Evolutionary conservation across 2,888 invertebrate species (phyloP).

Genomic region (Torymus aiolomorphi): DNA sequence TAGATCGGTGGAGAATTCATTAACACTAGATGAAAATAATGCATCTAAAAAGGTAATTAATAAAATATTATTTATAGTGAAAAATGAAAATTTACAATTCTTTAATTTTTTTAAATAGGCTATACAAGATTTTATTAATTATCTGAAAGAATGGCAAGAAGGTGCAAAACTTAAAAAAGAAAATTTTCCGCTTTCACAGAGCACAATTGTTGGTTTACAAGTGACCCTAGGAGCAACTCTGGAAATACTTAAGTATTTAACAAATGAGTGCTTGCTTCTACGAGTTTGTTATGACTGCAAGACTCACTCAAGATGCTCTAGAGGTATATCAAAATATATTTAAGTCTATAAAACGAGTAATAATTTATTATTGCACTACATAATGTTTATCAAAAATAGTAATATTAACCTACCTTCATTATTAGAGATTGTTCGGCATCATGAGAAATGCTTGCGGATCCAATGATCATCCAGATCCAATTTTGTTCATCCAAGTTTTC

Average conservation of each 20-base stretch:
- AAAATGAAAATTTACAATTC: not conserved
- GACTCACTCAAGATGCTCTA: constrained; percentile 54
- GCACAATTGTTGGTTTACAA: constrained; percentile 46
- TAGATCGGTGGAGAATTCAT: not conserved
- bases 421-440: constrained; percentile 58
- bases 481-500: constrained; percentile 56
- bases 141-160: constrained; percentile 35
- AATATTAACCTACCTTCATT: too few relatives aligned
- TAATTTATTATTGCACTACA: not conserved
- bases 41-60: not conserved
- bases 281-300: constrained; percentile 52
- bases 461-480: constrained; percentile 58
- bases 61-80: not conserved
- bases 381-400: too few relatives aligned
- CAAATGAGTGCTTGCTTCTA: constrained; percentile 30
- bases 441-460: constrained; percentile 56
- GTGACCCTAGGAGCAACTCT: constrained; percentile 52
- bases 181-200: constrained; percentile 47
- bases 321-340: constrained; percentile 38
- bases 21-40: not conserved
- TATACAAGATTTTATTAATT: constrained; percentile 41
- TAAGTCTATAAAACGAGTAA: not conserved
- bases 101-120: constrained; percentile 32
- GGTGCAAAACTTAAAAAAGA: constrained; percentile 13
- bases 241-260: constrained; percentile 43